Evolutionary conservation across 1,140 invertebrate species (phyloP), one percentile per base, ranked within the genome.

Genomic region (Anagrus nilaparvatae): DNA sequence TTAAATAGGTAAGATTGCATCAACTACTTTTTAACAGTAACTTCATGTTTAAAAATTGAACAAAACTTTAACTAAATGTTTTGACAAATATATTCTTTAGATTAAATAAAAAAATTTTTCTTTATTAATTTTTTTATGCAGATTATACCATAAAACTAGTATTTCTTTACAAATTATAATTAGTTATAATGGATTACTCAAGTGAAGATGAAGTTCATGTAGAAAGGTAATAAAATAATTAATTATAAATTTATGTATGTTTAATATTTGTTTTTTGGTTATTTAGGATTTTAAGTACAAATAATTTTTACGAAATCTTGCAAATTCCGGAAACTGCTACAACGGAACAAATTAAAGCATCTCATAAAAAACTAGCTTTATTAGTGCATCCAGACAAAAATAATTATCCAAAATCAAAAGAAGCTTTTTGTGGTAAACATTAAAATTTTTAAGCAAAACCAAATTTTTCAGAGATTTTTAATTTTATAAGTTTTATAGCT

Each of bases 341-440:
- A 12, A 13, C 14, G 1, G 12, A 41, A 10, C n/a, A 46, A 21
- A 46, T 46, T 25, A 36, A 40, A 40, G 16, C 25, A 6, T 17
- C 44, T 10, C 29, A 41, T 4, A 40, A 25, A 30, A 40, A 31
- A 14, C 3, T 40, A 20, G 30, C 43, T 10, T 23, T 45, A 3
- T 19, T 25, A 35, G 37, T 45, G 16, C 43, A 45, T 33, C 43
- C 43, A 9, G 43, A 45, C 30, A 45, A 45, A 35, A 45, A 45
- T 14, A 40, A 45, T 27, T 12, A 21, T 21, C 37, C 43, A 28
- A 24, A 9, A 35, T 30, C 43, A 28, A 32, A 40, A 34, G 37
- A 45, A 16, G 41, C 41, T 13, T 43, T 43, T 21, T 5, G 21
- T 32, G 23, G 41, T 43, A 37, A 31, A 20, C n/a, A 14, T 43